Evolutionary conservation across 2,113 vertebrate genomes (phyloP), one percentile per base, ranked within the genome.

Genomic region (Bolborhynchus lineola): DNA sequence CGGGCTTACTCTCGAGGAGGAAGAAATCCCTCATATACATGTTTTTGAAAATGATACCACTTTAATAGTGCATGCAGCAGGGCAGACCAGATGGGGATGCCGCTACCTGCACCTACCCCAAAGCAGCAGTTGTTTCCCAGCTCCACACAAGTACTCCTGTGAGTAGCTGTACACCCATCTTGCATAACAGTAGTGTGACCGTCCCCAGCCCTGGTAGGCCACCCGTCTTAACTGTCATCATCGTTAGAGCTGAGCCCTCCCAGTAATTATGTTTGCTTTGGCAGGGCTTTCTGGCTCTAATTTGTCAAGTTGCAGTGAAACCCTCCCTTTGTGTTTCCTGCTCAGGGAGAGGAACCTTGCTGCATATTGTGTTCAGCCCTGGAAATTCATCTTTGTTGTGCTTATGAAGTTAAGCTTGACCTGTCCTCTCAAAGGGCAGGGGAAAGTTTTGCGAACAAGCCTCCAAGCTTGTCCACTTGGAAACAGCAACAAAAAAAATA

Each of bases 321-420:
- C 96, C 93, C 93, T 97, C 97, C 97, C 97, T 97, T 90, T 84
- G 95, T 94, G 93, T 97, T 98, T 98, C 96, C 98, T 98, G 96
- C 92, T 90, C 33, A 12, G 85, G 92, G 95, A 95, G 94, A 95
- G 91, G 88, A 97, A 88, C 82, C 55, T 59, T 8, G 71, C 47
- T 96, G 88, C 90, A 13, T 75, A 68, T 97, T 88, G 85, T 69
- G 42, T 78, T 67, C 91, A 59, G 94, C 95, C 71, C 91, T 79
- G 88, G 92, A 97, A 95, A 97, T 94, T 85, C 86, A 65, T 94
- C 75, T n/a, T 81, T 55, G 60, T 86, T 95, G 62, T 92, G 68
- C 33, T 93, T n/a, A 13, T 47, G 70, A 94, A 77, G 92, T 53
- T 84, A 89, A 87, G 86, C 80, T 78, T 97, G 91, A 71, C 91